Evolutionary conservation across 2,797 vertebrate species (phyloP).

Genomic region (Dromococcyx pavoninus): DNA sequence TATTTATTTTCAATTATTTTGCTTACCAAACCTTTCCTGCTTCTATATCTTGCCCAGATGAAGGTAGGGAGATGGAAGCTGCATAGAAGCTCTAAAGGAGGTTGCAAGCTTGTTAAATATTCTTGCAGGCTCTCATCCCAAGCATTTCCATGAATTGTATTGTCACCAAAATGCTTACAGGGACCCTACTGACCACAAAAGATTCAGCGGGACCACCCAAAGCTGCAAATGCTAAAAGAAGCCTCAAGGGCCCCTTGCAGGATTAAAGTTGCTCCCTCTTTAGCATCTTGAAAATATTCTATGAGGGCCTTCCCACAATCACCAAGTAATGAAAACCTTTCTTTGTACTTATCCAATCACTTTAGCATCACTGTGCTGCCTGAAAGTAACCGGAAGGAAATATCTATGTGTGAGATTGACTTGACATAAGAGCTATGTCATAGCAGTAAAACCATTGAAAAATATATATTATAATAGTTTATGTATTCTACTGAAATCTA

Average conservation of each 20-base stretch:
- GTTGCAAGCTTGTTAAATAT: constrained; percentile 24
- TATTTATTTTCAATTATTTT: not conserved
- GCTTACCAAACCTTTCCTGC: not conserved
- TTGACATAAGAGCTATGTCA: not conserved
- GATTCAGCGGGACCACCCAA: constrained; percentile 52
- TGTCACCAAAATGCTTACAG: constrained; percentile 46
- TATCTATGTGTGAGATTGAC: not conserved
- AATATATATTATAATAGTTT: not conserved
- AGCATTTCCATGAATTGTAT: constrained; percentile 42
- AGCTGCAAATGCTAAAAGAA: constrained; percentile 30
- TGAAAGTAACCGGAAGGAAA: constrained; percentile 5
- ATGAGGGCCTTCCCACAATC: not conserved
- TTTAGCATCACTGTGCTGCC: not conserved
- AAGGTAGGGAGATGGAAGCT: not conserved
- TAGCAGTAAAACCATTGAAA: not conserved
- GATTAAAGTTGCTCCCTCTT: constrained; percentile 53
- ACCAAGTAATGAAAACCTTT: constrained; percentile 43
- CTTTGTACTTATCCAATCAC: not conserved
- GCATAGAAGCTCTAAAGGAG: not conserved
- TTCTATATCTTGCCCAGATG: not conserved
- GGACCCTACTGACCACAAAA: constrained; percentile 22
- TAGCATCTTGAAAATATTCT: constrained; percentile 39
- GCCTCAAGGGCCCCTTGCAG: constrained; percentile 38
- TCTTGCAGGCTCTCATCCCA: not conserved
- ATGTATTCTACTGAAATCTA: not conserved